These are phyloP conservation scores for Himalopsyche japonica DNA, from an alignment of 2,888 invertebrate species.

Conservation along the genomic window DNA sequence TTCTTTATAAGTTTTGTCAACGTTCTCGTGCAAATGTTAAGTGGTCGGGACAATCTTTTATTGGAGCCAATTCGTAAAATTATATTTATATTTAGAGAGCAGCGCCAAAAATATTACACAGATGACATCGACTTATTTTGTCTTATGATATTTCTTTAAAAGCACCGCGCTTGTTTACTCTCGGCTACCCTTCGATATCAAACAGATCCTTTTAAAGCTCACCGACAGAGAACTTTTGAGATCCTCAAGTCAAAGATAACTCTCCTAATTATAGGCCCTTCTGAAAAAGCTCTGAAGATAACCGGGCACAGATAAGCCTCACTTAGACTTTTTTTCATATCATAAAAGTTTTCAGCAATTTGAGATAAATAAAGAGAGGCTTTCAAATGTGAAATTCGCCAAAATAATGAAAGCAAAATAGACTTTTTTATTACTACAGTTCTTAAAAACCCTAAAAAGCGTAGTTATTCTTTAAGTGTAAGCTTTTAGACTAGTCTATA, in stretches of 20 bases:
- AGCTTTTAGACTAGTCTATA: neutral
- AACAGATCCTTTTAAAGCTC: neutral
- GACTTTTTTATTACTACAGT: neutral
- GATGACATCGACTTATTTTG: neutral
- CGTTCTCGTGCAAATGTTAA: no score
- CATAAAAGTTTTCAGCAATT: constrained; percentile 13
- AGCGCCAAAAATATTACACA: neutral
- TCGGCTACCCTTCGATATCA: constrained; percentile 1
- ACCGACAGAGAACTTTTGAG: constrained; percentile 13
- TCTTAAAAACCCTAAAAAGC: neutral
- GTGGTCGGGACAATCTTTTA: no score
- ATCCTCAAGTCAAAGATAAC: constrained; percentile 31
- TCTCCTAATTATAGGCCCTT: constrained; percentile 37
- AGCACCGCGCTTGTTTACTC: neutral
- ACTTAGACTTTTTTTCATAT: constrained; percentile 23
- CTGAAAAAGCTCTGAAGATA: constrained; percentile 33
- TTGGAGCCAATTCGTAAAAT: no score
- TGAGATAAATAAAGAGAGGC: neutral
- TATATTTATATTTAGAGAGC: no score
- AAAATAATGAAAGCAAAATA: neutral
- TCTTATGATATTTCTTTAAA: neutral
- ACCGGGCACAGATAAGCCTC: constrained; percentile 28
- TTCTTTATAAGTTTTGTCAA: no score
- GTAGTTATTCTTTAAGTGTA: neutral
- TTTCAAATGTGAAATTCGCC: neutral